Evolutionary conservation across 92 coral and sea anemone species (phyloP), one percentile per base, ranked within the genome.

Genomic region (Actinostola sp.): DNA sequence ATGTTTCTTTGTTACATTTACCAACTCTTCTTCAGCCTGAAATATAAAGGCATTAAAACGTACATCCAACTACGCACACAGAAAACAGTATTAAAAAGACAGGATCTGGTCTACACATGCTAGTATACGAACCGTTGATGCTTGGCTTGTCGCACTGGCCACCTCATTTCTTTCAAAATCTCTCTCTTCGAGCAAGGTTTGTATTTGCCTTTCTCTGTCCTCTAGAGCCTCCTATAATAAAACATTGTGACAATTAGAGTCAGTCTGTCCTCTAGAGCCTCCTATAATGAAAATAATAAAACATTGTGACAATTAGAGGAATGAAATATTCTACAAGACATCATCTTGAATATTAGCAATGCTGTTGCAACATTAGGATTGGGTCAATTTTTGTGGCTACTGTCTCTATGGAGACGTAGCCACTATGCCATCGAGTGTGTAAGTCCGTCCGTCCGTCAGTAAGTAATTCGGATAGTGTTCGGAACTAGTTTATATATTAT

Each of bases 161-260:
- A 87, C 93, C 54, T 95, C 99, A 43, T 91, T 89, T 71, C 87
- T 88, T 67, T 95, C 98, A 66, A 94, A 88, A 59, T 91, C 98
- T 81, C 94, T 95, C 43, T 95, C 99, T 76, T 87, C 91, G 61
- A 95, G 86, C 28, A 95, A 61, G 33, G 92, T 78, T 24, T 88
- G 93, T 56, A 95, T 95, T 76, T 95, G 95, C 49, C 86, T 78
- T 60, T 95, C 99, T 64, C 99, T 83, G 42, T 95, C 99, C 73
- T 95, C 86, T 33, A 95, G 81, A 14, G 99, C 99, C 64, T 92
- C 93, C 99, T 95, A 48, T 44, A 8, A 28, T 8, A 28, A 30
- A 61, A 34, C n/a, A n/a, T n/a, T n/a, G n/a, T 39, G 14, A 39
- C 45, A 39, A 7, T 39, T 7, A 39, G 7, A 39, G 45, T 39